Base-by-base conservation (phyloP, 2,888 invertebrate genomes). In the Dugesia japonica region DNA sequence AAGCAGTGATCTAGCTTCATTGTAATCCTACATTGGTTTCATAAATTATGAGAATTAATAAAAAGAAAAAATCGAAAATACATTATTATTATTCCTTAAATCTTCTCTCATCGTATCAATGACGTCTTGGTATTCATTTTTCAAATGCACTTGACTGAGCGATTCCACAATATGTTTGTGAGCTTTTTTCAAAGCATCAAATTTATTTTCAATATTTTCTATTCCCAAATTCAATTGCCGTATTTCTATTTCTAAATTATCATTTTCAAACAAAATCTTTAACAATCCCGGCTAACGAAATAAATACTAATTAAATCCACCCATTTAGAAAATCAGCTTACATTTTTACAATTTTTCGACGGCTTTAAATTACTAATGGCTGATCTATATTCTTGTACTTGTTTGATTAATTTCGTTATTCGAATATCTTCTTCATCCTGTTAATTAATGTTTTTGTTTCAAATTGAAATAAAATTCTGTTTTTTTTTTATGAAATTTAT, bases 1-100 rank as follows among this genome's bases (percentile, higher is more conserved):
- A 9, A 73, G n/a, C 23, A 73, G 31, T 1, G 31, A 33, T 73
- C 74, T 13, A 20, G 74, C 28, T 38, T 73, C 74, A 33, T 73
- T 33, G 38, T 38, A 38, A 26, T 73, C 74, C 74, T 73, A 7
- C 56, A 23, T 17, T 28, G 27, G n/a, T 27, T 26, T 73, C 17
- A 13, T 17, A 38, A 38, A n/a, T n/a, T n/a, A n/a, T n/a, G n/a
- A n/a, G n/a, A n/a, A n/a, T n/a, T n/a, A n/a, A n/a, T n/a, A n/a
- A n/a, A n/a, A n/a, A n/a, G n/a, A n/a, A n/a, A n/a, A n/a, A n/a
- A n/a, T n/a, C n/a, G n/a, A n/a, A n/a, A 1, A 4, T 23, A 56
- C 56, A n/a, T 56, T 56, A n/a, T 56, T 56, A n/a, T 23, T 56
- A 23, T 56, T 56, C 17, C 56, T 4, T 23, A 56, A 23, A 56